Evolutionary conservation across 2,797 vertebrate genomes (phyloP).

Genomic region (Alectoris magna): DNA sequence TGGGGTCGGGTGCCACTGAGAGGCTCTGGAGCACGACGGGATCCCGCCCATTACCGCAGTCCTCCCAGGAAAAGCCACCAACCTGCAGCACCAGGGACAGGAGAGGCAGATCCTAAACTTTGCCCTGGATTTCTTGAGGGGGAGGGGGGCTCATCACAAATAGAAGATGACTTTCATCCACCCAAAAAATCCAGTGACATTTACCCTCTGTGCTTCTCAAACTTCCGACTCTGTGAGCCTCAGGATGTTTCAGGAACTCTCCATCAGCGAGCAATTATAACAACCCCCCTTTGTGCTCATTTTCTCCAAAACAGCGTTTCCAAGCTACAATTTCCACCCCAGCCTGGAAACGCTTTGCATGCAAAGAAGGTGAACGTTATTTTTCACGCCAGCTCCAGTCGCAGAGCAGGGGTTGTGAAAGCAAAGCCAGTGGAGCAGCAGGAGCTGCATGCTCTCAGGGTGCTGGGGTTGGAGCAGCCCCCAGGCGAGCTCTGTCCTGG

Average conservation of each 20-base stretch:
- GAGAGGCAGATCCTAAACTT: background rate
- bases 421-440: background rate
- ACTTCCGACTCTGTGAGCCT: rapidly evolving
- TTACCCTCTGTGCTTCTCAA: background rate
- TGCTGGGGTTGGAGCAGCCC: background rate
- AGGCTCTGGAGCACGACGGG: slow-evolving; percentile 75
- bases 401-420: background rate
- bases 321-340: background rate
- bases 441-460: background rate
- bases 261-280: rapidly evolving
- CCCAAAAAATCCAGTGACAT: background rate
- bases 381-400: background rate
- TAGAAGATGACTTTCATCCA: background rate
- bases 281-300: background rate
- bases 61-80: slow-evolving; percentile 77
- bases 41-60: slow-evolving; percentile 74
- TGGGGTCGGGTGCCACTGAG: slow-evolving; percentile 72
- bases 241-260: background rate
- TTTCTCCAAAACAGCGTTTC: background rate
- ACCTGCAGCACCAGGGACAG: background rate
- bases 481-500: background rate
- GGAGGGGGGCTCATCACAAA: background rate
- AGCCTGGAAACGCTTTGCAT: background rate
- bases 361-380: background rate
- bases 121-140: too few relatives aligned